Conservation (phyloP, 1,140 invertebrate species). For the Trinorchestia longiramus region DNA sequence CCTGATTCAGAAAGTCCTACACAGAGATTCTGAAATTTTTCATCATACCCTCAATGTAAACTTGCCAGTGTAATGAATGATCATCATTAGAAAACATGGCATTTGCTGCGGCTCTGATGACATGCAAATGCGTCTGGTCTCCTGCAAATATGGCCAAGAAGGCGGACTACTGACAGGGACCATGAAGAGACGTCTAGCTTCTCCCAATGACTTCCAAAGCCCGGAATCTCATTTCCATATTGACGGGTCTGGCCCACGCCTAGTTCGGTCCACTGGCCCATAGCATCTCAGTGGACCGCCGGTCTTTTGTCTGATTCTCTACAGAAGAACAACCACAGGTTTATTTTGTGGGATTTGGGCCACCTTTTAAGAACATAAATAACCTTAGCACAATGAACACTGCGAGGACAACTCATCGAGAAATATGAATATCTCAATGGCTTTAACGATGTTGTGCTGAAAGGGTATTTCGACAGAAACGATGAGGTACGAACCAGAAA, state of each 20-base stretch:
- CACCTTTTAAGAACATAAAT: no score
- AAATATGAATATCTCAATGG: no score
- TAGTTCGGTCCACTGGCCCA: background rate
- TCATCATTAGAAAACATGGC: background rate
- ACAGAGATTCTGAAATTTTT: background rate
- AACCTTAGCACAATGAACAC: no score
- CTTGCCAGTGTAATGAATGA: background rate
- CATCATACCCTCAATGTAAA: background rate
- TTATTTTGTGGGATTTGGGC: no score
- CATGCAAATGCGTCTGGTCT: background rate
- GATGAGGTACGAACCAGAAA: no score
- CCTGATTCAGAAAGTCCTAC: background rate
- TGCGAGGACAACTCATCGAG: no score
- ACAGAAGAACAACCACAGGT: no score
- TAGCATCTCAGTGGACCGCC: no score
- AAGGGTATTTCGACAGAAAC: no score
- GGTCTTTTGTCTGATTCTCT: no score
- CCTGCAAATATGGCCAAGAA: background rate
- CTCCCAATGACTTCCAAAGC: background rate
- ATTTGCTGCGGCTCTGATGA: background rate
- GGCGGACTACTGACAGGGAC: background rate
- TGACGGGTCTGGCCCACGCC: conserved; percentile 3
- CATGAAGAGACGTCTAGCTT: background rate
- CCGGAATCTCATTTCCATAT: conserved; percentile 27
- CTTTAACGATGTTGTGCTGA: no score